Conservation (phyloP, 2,113 vertebrate species). For the Nyctereutes procyonoides region DNA sequence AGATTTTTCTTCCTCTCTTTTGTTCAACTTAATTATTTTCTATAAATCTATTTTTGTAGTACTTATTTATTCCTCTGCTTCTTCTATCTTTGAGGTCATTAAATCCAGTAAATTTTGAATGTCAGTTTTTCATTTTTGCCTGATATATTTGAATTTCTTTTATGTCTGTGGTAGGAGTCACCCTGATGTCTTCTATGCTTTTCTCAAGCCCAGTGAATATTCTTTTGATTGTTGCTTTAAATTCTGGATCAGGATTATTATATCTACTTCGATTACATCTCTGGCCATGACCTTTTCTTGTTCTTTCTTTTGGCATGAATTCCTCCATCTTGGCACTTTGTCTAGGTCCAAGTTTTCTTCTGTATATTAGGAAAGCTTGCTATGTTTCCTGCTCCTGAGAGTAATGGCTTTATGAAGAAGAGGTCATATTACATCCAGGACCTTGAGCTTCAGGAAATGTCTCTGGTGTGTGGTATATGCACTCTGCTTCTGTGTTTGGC, state of each 20-base stretch:
- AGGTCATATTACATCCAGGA: background rate
- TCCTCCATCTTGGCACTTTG: background rate
- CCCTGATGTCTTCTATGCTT: background rate
- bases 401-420: background rate
- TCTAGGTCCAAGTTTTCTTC: background rate
- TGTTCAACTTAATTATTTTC: background rate
- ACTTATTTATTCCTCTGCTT: background rate
- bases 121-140: background rate
- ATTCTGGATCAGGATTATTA: background rate
- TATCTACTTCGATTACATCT: background rate
- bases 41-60: background rate
- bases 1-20: background rate
- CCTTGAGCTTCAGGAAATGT: background rate
- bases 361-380: background rate
- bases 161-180: background rate
- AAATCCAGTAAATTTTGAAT: background rate
- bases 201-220: background rate
- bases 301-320: background rate
- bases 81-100: background rate
- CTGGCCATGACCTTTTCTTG: background rate
- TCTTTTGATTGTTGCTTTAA: background rate
- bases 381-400: background rate
- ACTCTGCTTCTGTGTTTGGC: background rate
- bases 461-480: background rate
- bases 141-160: background rate